Percentiles rank a stretch among this genome's conserved stretches.
These are phyloP conservation scores for Amazonetta brasiliensis DNA, from an alignment of 2,797 vertebrate species.

Conservation along the genomic window DNA sequence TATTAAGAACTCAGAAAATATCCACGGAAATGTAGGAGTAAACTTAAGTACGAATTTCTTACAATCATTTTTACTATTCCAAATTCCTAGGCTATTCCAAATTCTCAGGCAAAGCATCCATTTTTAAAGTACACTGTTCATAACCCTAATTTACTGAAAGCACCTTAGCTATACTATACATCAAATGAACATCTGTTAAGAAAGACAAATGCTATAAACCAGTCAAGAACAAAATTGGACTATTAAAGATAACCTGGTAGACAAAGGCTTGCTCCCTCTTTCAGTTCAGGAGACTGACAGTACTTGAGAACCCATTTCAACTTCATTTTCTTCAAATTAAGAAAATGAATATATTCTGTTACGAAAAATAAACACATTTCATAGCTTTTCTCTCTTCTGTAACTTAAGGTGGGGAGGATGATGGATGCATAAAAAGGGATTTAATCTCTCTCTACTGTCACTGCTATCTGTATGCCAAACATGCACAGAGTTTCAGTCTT, in stretches of 20 bases:
- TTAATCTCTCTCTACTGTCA: neutral
- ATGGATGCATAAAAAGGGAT: neutral
- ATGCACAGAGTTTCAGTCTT: neutral
- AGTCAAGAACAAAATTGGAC: constrained; percentile 40
- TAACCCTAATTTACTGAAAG: neutral
- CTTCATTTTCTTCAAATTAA: neutral
- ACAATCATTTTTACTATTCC: neutral
- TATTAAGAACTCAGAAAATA: neutral
- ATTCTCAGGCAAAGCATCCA: neutral
- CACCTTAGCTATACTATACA: neutral
- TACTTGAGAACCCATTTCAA: neutral
- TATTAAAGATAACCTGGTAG: neutral
- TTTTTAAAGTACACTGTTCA: neutral
- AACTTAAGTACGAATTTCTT: neutral
- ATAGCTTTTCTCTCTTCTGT: neutral
- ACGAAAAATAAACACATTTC: neutral
- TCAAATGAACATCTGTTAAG: neutral
- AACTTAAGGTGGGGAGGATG: neutral
- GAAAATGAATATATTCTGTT: neutral
- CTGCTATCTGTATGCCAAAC: neutral
- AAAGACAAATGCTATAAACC: neutral
- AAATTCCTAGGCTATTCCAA: neutral
- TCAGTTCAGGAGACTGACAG: neutral
- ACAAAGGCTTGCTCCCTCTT: neutral
- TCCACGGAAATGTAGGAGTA: neutral